Evolutionary conservation across 2,888 invertebrate genomes (phyloP), one percentile per base, ranked within the genome.

Genomic region (Hydropsyche betteni): DNA sequence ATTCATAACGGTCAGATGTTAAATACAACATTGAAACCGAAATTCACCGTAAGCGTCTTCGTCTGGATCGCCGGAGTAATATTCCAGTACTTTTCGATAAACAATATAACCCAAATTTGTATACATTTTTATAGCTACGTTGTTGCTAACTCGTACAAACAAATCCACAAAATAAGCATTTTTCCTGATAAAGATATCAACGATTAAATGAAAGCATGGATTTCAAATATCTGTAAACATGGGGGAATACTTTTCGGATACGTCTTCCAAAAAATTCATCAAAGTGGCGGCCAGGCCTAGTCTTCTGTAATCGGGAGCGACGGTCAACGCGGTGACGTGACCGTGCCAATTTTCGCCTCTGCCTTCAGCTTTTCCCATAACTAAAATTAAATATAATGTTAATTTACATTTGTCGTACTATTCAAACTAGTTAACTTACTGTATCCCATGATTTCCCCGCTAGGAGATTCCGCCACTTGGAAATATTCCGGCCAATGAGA

Each of bases 401-500:
- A n/a, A n/a, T n/a, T n/a, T n/a, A n/a, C n/a, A n/a, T n/a, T n/a
- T n/a, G n/a, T n/a, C n/a, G n/a, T n/a, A n/a, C n/a, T n/a, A n/a
- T n/a, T n/a, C n/a, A n/a, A n/a, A n/a, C n/a, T n/a, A n/a, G n/a
- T n/a, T n/a, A n/a, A 64, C 93, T 90, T 88, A 98, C 98, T 98
- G 84, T 99, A 99, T 80, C 99, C 99, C 97, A 99, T 98, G 77
- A 99, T 96, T 87, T 96, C 94, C 4, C 97, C 98, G 84, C 92
- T 94, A 4, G 98, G 96, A 16, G 98, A 94, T 88, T 98, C 98
- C 3, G 97, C 97, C 16, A 97, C 94, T 89, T 97, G 96, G 84
- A 99, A 98, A 85, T 97, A 99, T 86, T 99, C 99, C 0, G 99
- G 98, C 98, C 98, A 99, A 83, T 97, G 96, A 8, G 97, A 96